Evolutionary conservation across 2,113 vertebrate species (phyloP).

Genomic region (Ranitomeya variabilis): DNA sequence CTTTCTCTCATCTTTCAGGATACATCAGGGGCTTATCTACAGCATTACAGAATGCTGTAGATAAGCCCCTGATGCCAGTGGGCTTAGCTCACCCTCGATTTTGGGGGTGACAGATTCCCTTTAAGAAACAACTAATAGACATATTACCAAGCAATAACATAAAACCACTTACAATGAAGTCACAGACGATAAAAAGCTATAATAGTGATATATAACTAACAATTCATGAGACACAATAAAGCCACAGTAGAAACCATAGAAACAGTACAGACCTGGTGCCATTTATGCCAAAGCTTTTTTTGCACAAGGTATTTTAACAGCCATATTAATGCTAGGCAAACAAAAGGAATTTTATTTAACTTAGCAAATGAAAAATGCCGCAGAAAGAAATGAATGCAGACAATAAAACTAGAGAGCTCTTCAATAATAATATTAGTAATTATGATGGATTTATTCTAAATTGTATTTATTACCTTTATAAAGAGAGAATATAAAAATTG

Average conservation of each 20-base stretch:
- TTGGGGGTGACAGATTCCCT: not conserved
- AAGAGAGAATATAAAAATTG: not conserved
- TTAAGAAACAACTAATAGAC: not conserved
- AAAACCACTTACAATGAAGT: not conserved
- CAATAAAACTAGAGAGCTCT: not conserved
- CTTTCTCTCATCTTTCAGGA: no score
- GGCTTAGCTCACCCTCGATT: no score
- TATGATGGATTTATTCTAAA: not conserved
- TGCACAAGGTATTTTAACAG: not conserved
- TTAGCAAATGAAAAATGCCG: not conserved
- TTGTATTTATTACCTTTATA: not conserved
- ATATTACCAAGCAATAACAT: not conserved
- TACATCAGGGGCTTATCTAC: no score
- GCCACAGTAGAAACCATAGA: not conserved
- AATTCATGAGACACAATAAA: not conserved
- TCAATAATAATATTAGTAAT: not conserved
- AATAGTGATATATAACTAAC: not conserved
- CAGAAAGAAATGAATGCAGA: not conserved
- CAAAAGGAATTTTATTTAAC: not conserved
- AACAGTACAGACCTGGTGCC: not conserved
- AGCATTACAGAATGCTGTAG: no score
- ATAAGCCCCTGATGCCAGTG: no score
- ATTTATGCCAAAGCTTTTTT: not conserved
- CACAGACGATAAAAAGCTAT: not conserved
- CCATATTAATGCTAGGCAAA: not conserved